Conservation (phyloP, 2,797 vertebrate species). For the Clarias platycephalus region DNA sequence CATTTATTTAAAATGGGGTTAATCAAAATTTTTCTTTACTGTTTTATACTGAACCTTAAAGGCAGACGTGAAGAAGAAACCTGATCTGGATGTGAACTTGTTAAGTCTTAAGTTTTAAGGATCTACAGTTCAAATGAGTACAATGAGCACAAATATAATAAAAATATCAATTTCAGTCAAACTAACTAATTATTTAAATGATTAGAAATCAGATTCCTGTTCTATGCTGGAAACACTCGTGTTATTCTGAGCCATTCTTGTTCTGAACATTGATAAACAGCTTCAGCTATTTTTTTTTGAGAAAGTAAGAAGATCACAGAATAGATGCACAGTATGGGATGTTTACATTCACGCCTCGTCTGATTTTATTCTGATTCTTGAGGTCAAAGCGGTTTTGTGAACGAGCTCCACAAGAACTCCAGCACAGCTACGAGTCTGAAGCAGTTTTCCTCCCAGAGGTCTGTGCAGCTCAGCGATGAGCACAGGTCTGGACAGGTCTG, state of each 20-base stretch:
- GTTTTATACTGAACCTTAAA: background rate
- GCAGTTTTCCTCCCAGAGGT: constrained; percentile 48
- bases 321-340: no score
- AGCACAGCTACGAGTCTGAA: constrained; percentile 29
- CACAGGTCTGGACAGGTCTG: background rate
- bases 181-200: background rate
- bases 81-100: background rate
- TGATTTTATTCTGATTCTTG: background rate
- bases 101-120: background rate
- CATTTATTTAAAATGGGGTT: no score
- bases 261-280: no score
- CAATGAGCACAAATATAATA: background rate
- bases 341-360: background rate
- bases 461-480: background rate
- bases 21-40: background rate
- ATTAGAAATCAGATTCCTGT: background rate
- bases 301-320: background rate
- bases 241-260: background rate
- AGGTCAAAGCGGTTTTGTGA: background rate
- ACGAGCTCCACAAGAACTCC: background rate
- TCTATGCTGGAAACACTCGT: background rate
- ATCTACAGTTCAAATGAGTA: background rate
- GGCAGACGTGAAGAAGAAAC: background rate
- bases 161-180: background rate
- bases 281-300: background rate